phyloP scores from a whole-genome alignment of 2,113 vertebrate species.

The Cryptotis parvus region DNA sequence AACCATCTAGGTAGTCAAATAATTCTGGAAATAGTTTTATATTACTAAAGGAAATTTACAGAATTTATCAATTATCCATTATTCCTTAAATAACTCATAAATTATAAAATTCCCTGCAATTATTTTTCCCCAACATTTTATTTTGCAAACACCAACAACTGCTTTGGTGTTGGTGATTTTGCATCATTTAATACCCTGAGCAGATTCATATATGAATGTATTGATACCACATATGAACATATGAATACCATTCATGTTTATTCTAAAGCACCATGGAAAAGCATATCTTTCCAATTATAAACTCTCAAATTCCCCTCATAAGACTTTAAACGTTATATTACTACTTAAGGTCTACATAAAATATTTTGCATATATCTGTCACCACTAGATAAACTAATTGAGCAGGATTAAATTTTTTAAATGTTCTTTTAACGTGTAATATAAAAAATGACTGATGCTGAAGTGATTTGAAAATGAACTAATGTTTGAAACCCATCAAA shows the following conservation, averaged over 20 bases:
- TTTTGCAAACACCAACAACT: no score
- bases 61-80: no score
- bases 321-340: conserved; percentile 13
- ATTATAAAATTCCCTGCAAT: no score
- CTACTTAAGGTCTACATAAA: background rate
- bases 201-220: background rate
- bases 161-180: no score
- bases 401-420: background rate
- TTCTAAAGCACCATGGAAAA: conserved; percentile 34
- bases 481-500: background rate
- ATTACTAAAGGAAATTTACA: conserved; percentile 60
- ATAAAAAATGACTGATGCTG: background rate
- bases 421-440: conserved; percentile 6
- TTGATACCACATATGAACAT: background rate
- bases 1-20: conserved; percentile 63
- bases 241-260: conserved; percentile 41
- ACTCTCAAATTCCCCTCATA: background rate
- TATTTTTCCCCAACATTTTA: no score
- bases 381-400: background rate
- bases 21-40: conserved; percentile 49
- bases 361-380: background rate
- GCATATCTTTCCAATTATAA: conserved; percentile 14
- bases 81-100: no score
- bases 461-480: background rate
- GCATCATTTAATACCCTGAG: conserved; percentile 18